Evolutionary conservation across 2,797 vertebrate species (phyloP).

Genomic region (Sebastes itinus): DNA sequence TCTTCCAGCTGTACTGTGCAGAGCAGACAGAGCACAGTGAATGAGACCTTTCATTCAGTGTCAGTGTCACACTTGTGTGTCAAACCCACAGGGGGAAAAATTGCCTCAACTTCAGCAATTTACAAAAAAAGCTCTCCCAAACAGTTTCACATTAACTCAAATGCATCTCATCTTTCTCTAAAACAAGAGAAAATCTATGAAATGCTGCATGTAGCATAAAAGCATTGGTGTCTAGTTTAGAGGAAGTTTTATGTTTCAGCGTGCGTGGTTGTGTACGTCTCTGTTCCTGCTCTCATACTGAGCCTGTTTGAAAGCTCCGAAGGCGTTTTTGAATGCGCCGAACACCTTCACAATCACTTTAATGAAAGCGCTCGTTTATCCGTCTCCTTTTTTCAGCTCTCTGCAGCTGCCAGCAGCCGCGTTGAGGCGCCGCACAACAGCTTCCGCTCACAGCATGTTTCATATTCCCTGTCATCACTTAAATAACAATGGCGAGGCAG

Average conservation of each 20-base stretch:
- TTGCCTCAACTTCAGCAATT: constrained; percentile 23
- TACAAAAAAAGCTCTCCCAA: neutral
- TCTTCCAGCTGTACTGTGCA: constrained; percentile 50
- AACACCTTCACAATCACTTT: constrained; percentile 30
- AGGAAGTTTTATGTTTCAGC: neutral
- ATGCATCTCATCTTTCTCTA: neutral
- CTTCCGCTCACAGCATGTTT: constrained; percentile 22
- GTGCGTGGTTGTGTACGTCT: neutral
- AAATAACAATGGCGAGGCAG: constrained; percentile 24
- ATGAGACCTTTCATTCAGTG: constrained; percentile 63
- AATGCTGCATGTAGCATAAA: neutral
- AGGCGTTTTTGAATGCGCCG: neutral
- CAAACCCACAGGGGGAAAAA: constrained; percentile 32
- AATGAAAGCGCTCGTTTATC: constrained; percentile 40
- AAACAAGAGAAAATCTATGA: neutral
- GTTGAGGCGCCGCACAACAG: constrained; percentile 18
- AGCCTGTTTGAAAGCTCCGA: constrained; percentile 19
- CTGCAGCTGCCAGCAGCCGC: constrained; percentile 26
- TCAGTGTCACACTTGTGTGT: constrained; percentile 68
- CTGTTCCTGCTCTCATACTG: neutral
- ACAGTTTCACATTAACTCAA: constrained; percentile 20
- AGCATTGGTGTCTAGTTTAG: neutral
- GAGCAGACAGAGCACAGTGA: constrained; percentile 42
- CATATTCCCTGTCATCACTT: constrained; percentile 25
- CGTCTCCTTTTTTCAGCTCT: constrained; percentile 2